A percentile compares a stretch with the other conserved stretches of the same genome.
Evolutionary conservation across 2,888 invertebrate species (phyloP).

Genomic region (Gymnosoma rotundatum): DNA sequence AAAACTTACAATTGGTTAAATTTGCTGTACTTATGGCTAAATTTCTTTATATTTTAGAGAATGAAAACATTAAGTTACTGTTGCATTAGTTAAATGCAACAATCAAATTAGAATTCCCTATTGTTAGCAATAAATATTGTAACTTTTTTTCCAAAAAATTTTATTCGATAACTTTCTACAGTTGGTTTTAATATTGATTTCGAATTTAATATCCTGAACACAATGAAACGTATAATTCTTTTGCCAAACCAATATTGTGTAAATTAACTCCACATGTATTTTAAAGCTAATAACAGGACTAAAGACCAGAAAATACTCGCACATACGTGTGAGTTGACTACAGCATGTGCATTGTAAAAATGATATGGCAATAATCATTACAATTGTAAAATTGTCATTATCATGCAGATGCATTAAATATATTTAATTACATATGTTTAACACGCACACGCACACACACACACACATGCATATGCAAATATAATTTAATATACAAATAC

Average conservation of each 20-base stretch:
- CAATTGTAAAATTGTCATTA: conserved; percentile 63
- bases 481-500: conserved; percentile 7
- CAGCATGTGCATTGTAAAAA: conserved; percentile 6
- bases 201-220: neutral
- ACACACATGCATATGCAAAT: conserved; percentile 43
- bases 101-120: no score
- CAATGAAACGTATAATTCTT: neutral
- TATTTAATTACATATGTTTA: conserved; percentile 57
- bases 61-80: no score
- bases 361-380: conserved; percentile 56
- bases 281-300: conserved; percentile 43
- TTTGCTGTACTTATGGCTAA: no score
- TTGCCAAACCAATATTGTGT: conserved; percentile 17
- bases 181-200: no score
- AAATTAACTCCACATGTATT: conserved; percentile 1
- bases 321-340: neutral
- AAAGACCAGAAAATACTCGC: conserved; percentile 15
- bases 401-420: conserved; percentile 65
- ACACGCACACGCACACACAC: conserved; percentile 16
- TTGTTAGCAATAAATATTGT: no score
- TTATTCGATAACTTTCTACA: no score
- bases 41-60: no score
- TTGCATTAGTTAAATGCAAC: no score
- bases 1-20: no score
- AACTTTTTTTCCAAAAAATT: no score